phyloP scores from a whole-genome alignment of 2,888 invertebrate species.

The Papilio demoleus region DNA sequence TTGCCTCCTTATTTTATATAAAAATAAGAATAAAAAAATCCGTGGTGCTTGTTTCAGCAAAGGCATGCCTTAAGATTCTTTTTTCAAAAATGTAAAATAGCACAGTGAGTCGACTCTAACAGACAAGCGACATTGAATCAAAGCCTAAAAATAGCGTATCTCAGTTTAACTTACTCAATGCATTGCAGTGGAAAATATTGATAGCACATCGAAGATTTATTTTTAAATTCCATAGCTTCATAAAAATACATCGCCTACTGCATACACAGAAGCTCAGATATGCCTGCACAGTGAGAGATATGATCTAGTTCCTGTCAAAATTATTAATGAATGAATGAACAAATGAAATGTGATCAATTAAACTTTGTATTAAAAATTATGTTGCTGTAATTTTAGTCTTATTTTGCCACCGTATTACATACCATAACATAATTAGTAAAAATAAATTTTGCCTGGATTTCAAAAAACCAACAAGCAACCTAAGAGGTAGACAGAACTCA shows the following conservation, averaged over 20 bases:
- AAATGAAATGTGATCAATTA: constrained; percentile 1
- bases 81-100: no score
- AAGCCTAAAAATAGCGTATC: background rate
- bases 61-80: no score
- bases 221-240: background rate
- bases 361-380: background rate
- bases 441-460: no score
- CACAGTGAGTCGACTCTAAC: no score
- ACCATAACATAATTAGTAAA: no score
- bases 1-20: no score
- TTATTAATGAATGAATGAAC: constrained; percentile 30
- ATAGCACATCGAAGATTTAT: background rate
- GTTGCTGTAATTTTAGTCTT: background rate
- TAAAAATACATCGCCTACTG: background rate
- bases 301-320: constrained; percentile 25
- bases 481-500: no score
- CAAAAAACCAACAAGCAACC: no score
- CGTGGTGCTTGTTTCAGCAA: no score
- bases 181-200: background rate
- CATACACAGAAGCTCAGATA: constrained; percentile 37
- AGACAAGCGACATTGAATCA: no score
- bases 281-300: constrained; percentile 1
- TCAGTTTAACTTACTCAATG: background rate
- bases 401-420: no score
- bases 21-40: no score